A percentile compares a stretch with the other conserved stretches of the same genome.
Conservation (phyloP, 2,888 invertebrate species). For the Steinernema scapterisci region DNA sequence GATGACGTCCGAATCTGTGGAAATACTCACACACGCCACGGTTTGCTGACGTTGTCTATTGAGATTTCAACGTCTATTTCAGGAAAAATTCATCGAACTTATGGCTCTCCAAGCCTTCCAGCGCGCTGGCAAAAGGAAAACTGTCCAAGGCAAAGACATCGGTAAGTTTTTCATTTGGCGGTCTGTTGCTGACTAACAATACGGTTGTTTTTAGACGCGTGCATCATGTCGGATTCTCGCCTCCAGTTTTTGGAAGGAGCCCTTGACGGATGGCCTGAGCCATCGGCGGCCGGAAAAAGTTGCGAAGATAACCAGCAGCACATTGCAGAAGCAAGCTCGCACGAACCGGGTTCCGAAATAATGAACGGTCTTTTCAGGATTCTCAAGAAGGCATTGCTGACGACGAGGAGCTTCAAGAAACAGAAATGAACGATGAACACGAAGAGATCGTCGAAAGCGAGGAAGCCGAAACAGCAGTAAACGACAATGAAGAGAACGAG, state of each 20-base stretch:
- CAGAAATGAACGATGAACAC: no score
- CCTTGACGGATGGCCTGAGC: conserved; percentile 17
- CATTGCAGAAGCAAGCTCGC: no score
- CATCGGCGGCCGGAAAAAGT: not conserved
- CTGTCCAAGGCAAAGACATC: conserved; percentile 1
- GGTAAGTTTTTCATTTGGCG: no score
- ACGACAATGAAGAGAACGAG: not conserved
- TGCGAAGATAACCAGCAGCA: no score
- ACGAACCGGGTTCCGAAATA: no score
- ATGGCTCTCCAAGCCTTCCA: not conserved
- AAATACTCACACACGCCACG: not conserved
- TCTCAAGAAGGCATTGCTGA: not conserved
- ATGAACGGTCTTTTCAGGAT: not conserved
- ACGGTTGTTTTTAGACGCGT: conserved; percentile 12
- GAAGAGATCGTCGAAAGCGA: no score
- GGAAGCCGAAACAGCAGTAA: not conserved
- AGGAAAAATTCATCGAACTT: not conserved
- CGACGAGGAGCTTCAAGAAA: no score
- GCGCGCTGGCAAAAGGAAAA: not conserved
- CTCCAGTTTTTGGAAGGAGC: conserved; percentile 1
- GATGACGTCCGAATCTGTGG: not conserved
- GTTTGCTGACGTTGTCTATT: not conserved
- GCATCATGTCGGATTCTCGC: not conserved
- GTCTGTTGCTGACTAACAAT: no score
- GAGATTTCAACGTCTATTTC: not conserved